phyloP scores from a whole-genome alignment of 2,888 invertebrate genomes.

The Lasioglossum oenotherae region DNA sequence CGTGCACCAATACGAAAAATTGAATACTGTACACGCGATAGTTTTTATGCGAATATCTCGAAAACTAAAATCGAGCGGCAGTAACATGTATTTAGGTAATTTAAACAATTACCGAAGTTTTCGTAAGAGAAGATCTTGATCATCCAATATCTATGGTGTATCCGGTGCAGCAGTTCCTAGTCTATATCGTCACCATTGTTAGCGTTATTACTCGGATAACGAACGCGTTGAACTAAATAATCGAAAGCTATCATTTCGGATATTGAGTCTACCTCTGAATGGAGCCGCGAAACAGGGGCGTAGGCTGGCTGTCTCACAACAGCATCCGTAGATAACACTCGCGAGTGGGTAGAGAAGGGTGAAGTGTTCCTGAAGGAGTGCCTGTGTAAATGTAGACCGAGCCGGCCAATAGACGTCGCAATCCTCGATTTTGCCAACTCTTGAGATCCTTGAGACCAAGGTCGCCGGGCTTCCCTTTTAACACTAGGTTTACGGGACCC shows the following conservation, averaged over 20 bases:
- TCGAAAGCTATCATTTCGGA: neutral
- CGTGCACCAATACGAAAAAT: too few species aligned
- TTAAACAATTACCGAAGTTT: too few species aligned
- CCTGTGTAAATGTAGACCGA: neutral
- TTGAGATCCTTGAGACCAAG: conserved; percentile 22
- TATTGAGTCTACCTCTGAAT: neutral
- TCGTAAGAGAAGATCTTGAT: neutral
- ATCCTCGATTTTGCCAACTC: conserved; percentile 31
- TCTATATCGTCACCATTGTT: neutral
- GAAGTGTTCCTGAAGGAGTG: neutral
- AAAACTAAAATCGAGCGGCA: too few species aligned
- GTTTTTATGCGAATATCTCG: too few species aligned
- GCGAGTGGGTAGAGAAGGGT: neutral
- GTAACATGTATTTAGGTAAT: too few species aligned
- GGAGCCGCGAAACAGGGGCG: neutral
- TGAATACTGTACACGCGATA: too few species aligned
- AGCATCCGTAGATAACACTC: neutral
- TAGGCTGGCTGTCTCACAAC: neutral
- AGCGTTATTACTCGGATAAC: neutral
- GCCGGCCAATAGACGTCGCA: conserved; percentile 23
- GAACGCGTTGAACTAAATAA: neutral
- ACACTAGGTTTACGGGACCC: too few species aligned
- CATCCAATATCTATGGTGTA: neutral
- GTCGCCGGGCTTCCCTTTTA: conserved; percentile 24
- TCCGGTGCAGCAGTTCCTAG: neutral